Percentiles rank a stretch among this genome's conserved stretches.
phyloP scores from a whole-genome alignment of 2,888 invertebrate species.

The Callinectes sapidus region DNA sequence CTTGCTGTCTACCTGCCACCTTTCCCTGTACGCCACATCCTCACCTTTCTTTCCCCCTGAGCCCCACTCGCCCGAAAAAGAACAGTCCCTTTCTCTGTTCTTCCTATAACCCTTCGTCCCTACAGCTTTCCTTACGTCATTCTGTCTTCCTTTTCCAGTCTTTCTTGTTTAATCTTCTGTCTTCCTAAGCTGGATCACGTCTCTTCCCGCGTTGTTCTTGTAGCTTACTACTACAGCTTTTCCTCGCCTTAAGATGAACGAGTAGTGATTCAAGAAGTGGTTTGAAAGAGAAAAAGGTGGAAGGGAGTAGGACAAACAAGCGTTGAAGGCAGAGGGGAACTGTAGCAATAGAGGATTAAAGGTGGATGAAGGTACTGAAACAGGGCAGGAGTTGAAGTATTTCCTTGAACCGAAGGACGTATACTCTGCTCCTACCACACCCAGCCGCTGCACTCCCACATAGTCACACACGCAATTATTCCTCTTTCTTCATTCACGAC shows the following conservation, averaged over 20 bases:
- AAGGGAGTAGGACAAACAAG: too few relatives aligned
- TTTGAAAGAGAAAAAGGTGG: too few relatives aligned
- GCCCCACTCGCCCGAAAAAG: too few relatives aligned
- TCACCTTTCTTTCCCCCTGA: neutral
- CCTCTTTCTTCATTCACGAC: neutral
- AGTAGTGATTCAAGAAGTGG: too few relatives aligned
- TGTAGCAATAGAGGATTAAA: too few relatives aligned
- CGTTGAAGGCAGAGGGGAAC: too few relatives aligned
- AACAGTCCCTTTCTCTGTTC: too few relatives aligned
- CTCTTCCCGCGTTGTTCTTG: too few relatives aligned
- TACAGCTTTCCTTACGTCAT: neutral
- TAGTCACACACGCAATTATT: neutral
- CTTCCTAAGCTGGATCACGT: neutral
- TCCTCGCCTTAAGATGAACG: neutral
- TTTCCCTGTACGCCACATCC: neutral
- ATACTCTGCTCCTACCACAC: too few relatives aligned
- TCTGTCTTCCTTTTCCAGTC: neutral
- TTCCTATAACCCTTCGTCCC: neutral
- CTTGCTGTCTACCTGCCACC: neutral
- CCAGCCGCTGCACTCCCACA: neutral
- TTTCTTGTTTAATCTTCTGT: neutral
- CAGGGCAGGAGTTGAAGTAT: too few relatives aligned
- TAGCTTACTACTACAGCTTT: too few relatives aligned
- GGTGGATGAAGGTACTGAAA: too few relatives aligned
- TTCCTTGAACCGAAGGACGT: neutral